phyloP scores from a whole-genome alignment of 2,113 vertebrate species.

The Arenaria interpres region DNA sequence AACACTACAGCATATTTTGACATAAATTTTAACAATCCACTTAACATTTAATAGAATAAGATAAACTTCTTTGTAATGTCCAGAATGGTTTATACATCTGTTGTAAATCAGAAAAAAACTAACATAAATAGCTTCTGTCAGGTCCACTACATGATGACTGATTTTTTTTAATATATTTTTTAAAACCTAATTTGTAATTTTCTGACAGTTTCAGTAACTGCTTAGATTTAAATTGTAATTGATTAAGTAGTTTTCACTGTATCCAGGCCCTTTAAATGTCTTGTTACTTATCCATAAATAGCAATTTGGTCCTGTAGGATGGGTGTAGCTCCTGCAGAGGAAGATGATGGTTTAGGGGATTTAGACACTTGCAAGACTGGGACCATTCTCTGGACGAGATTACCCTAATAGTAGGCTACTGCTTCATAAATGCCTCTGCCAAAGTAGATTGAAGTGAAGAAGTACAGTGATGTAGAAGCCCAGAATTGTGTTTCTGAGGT shows the following conservation, averaged over 20 bases:
- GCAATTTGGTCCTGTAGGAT: background rate
- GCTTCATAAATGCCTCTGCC: background rate
- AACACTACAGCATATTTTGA: background rate
- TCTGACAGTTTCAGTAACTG: background rate
- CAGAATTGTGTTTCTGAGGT: background rate
- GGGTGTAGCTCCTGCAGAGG: background rate
- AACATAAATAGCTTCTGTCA: background rate
- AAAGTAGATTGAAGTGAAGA: background rate
- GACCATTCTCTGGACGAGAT: background rate
- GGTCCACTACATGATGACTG: background rate
- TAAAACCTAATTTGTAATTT: background rate
- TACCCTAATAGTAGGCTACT: background rate
- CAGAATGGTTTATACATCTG: background rate
- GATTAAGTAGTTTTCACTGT: background rate
- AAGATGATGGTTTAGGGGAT: background rate
- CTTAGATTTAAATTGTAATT: background rate
- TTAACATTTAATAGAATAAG: slow-evolving; percentile 11
- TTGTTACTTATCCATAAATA: background rate
- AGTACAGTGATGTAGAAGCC: background rate
- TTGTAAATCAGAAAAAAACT: background rate
- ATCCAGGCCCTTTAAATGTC: background rate
- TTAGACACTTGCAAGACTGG: background rate
- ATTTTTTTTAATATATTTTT: background rate
- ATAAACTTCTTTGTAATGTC: background rate
- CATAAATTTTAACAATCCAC: slow-evolving; percentile 10